These are phyloP conservation scores for Arctia plantaginis DNA, from an alignment of 2,888 invertebrate species.

Conservation along the genomic window DNA sequence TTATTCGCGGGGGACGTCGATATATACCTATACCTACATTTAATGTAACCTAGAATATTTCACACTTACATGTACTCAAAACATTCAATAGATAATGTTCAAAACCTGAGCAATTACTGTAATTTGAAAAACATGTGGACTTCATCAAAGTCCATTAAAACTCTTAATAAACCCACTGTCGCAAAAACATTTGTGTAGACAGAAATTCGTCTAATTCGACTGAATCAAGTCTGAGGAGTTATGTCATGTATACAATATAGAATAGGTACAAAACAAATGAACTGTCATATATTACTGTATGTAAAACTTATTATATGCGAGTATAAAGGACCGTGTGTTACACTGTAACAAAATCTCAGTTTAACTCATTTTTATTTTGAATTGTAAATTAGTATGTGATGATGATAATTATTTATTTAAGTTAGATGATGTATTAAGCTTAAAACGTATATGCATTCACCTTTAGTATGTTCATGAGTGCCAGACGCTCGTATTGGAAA, in stretches of 20 bases:
- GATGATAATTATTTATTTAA: background rate
- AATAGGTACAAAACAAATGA: background rate
- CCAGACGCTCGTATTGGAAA: conserved; percentile 8
- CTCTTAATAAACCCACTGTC: background rate
- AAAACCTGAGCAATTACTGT: background rate
- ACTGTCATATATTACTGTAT: background rate
- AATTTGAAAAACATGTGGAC: background rate
- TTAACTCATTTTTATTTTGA: too few relatives aligned
- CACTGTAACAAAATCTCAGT: too few relatives aligned
- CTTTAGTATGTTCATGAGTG: background rate
- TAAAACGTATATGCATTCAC: background rate
- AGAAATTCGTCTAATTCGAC: conserved; percentile 24
- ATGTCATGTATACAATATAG: background rate
- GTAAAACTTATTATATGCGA: background rate
- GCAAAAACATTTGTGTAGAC: background rate
- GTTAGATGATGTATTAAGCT: background rate
- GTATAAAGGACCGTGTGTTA: too few relatives aligned
- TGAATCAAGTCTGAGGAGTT: conserved; percentile 12
- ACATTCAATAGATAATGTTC: background rate
- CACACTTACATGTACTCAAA: background rate
- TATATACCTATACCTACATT: too few relatives aligned
- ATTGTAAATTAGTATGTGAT: too few relatives aligned
- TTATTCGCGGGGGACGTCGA: too few relatives aligned
- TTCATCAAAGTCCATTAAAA: conserved; percentile 1
- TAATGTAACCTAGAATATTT: too few relatives aligned